A percentile compares a stretch with the other conserved stretches of the same genome.
Conservation (phyloP, 1,140 invertebrate species). For the Diuraphis noxia region DNA sequence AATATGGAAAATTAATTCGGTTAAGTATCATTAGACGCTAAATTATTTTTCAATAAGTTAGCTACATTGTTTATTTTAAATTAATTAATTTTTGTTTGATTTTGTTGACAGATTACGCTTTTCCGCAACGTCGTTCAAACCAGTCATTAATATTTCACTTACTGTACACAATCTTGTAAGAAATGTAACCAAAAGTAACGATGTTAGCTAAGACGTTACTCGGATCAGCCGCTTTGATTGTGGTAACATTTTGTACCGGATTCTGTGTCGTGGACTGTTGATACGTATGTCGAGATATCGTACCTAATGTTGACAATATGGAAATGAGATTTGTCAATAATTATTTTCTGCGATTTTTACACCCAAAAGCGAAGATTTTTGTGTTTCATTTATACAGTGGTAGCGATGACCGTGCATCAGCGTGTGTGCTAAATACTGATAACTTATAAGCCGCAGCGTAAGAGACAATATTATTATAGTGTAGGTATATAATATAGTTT, state of each 20-base stretch:
- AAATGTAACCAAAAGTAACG: slow-evolving; percentile 43
- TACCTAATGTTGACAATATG: slow-evolving; percentile 39
- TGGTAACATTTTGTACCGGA: slow-evolving; percentile 23
- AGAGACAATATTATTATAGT: too few species aligned
- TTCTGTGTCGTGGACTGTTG: not conserved
- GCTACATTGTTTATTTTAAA: not conserved
- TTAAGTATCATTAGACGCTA: not conserved
- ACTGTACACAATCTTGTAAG: slow-evolving; percentile 33
- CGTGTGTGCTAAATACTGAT: not conserved
- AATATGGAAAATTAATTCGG: slow-evolving; percentile 17
- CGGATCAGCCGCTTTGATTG: not conserved
- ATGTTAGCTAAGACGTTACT: slow-evolving; percentile 42
- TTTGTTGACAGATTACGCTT: not conserved
- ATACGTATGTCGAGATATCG: slow-evolving; percentile 43
- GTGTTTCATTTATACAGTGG: slow-evolving; percentile 8
- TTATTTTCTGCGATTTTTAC: not conserved
- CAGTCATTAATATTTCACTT: slow-evolving; percentile 34
- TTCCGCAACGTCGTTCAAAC: not conserved
- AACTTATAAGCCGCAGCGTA: not conserved
- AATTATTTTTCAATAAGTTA: not conserved
- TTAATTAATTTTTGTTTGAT: not conserved
- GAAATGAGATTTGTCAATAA: slow-evolving; percentile 17
- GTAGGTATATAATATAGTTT: too few species aligned
- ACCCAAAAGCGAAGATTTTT: slow-evolving; percentile 23
- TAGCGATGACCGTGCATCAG: not conserved